Evolutionary conservation across 2,113 vertebrate species (phyloP).

Genomic region (Rhodinocichla rosea): DNA sequence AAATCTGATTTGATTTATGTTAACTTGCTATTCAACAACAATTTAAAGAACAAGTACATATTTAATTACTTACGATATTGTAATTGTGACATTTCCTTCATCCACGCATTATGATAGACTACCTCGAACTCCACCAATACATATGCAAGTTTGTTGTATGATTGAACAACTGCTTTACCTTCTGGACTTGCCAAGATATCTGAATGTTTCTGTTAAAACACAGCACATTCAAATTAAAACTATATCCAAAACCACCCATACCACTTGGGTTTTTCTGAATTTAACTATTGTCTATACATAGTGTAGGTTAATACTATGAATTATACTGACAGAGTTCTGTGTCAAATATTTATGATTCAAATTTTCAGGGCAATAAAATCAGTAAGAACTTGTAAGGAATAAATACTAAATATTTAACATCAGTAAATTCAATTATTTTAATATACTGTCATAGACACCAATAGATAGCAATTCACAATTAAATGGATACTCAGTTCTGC

Average conservation of each 20-base stretch:
- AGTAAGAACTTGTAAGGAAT: neutral
- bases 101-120: constrained; percentile 77
- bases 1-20: neutral
- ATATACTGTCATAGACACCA: neutral
- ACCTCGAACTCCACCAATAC: constrained; percentile 78
- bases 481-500: neutral
- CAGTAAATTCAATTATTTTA: neutral
- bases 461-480: neutral
- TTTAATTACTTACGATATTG: constrained; percentile 65
- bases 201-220: constrained; percentile 77
- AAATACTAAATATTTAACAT: neutral
- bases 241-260: neutral
- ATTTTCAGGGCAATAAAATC: neutral
- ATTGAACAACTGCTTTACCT: constrained; percentile 76
- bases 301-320: neutral
- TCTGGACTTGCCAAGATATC: constrained; percentile 75
- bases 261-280: neutral
- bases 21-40: neutral
- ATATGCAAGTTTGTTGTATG: constrained; percentile 79
- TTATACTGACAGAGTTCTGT: neutral
- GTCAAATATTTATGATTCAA: neutral
- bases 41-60: neutral
- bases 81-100: constrained; percentile 73
- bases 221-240: neutral
- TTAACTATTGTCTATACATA: neutral